Evolutionary conservation across 2,888 invertebrate species (phyloP), one percentile per base, ranked within the genome.

Genomic region (Xestoiulus laeticollis): DNA sequence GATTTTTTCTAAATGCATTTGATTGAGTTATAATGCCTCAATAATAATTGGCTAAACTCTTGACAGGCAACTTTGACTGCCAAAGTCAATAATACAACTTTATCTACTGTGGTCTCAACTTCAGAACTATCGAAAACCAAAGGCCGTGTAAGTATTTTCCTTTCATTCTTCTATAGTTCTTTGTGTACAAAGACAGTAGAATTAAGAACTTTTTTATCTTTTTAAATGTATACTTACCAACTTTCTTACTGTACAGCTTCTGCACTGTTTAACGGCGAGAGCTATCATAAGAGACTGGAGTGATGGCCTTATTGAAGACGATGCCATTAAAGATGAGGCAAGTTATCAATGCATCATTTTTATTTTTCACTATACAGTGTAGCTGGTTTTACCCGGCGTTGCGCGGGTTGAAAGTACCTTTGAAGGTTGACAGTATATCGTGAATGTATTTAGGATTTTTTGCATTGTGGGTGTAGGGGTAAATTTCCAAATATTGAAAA

Each of bases 31-130:
- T 30, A 16, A 4, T 30, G 30, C 30, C 14, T 26, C 30, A 78
- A 12, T 30, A 78, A 38, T 38, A 38, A 38, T 38, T 6, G 6
- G n/a, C n/a, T 32, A 8, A 32, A 78, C 16, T 44, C 19, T 83
- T 86, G 59, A n/a, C 14, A 88, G 88, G 88, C 87, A 0, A 83
- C 82, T 30, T 30, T 88, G 43, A 88, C n/a, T 1, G 88, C 88
- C n/a, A 87, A 87, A 22, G 33, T 88, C 8, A 33, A 85, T 19
- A 44, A 59, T 19, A 32, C 30, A 19, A 82, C 48, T 44, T 43
- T 88, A 33, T 87, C 87, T 14, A 88, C 88, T 32, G 88, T 87
- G 19, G 88, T 88, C 22, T 88, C 87, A 1, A 87, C 88, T n/a
- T 88, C 88, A 6, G 87, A 87, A 30, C 26, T 88, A 33, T 26